Conservation (phyloP, 2,888 invertebrate genomes). For the Phalera bucephala region DNA sequence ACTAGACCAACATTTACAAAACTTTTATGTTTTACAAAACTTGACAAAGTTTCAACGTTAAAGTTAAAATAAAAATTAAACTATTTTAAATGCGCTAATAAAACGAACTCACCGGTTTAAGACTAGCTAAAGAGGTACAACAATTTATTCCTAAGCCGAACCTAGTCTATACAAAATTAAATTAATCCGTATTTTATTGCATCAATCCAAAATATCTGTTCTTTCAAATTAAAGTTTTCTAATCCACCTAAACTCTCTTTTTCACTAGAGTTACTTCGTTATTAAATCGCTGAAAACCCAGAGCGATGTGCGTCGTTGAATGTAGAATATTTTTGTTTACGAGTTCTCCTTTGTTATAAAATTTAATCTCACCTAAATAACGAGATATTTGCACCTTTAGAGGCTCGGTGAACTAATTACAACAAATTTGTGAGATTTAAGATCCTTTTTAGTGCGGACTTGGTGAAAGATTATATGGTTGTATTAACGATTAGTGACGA, state of each 20-base stretch:
- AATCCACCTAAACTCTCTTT: constrained; percentile 5
- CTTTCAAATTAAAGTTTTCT: background rate
- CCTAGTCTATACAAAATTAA: background rate
- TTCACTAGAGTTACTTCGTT: constrained; percentile 14
- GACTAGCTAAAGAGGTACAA: too few relatives aligned
- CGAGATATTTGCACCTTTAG: constrained; percentile 5
- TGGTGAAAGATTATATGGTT: too few relatives aligned
- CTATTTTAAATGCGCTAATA: too few relatives aligned
- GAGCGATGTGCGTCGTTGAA: constrained; percentile 15
- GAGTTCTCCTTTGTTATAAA: constrained; percentile 16
- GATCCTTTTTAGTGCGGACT: background rate
- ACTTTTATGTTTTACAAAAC: too few relatives aligned
- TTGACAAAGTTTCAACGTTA: too few relatives aligned
- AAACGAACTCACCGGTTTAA: too few relatives aligned
- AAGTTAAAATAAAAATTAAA: too few relatives aligned
- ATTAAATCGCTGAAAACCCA: constrained; percentile 15
- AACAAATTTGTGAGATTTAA: background rate
- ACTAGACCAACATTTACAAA: too few relatives aligned
- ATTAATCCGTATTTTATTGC: background rate
- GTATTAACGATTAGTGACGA: too few relatives aligned
- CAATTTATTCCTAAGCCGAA: background rate
- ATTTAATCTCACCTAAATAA: constrained; percentile 15
- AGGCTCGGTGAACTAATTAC: background rate
- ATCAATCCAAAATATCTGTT: too few relatives aligned
- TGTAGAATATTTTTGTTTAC: constrained; percentile 21